Percentiles rank a stretch among this genome's conserved stretches.
Evolutionary conservation across 2,888 invertebrate species (phyloP).

Genomic region (Athrips mouffetella): DNA sequence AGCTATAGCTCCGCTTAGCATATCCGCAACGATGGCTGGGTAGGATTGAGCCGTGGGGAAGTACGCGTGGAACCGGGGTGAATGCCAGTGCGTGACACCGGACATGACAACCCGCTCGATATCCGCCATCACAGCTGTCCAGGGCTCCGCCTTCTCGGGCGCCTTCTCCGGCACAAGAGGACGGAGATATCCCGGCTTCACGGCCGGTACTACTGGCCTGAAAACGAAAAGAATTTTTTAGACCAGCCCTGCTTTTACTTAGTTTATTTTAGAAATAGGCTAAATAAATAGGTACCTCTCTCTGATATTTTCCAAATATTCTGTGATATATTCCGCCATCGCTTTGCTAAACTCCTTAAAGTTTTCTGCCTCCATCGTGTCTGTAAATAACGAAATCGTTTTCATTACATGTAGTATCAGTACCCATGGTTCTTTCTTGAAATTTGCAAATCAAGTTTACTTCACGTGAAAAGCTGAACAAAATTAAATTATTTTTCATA

Average conservation of each 20-base stretch:
- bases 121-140: slow-evolving; percentile 95
- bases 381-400: too few species aligned
- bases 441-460: too few species aligned
- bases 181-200: slow-evolving; percentile 95
- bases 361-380: slow-evolving; percentile 86
- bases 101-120: slow-evolving; percentile 98
- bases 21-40: slow-evolving; percentile 95
- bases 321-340: slow-evolving; percentile 95
- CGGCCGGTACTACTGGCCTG: slow-evolving; percentile 92
- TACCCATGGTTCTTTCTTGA: too few species aligned
- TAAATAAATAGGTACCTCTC: slow-evolving; percentile 82
- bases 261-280: neutral
- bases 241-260: too few species aligned
- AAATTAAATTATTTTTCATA: too few species aligned
- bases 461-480: too few species aligned
- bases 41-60: slow-evolving; percentile 96
- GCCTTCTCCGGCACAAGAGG: slow-evolving; percentile 91
- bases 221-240: slow-evolving; percentile 30
- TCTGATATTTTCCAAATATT: slow-evolving; percentile 95
- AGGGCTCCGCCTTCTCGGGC: slow-evolving; percentile 90
- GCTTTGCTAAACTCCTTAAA: slow-evolving; percentile 93
- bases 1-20: slow-evolving; percentile 95
- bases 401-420: too few species aligned
- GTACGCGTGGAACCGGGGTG: slow-evolving; percentile 96
- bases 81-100: slow-evolving; percentile 98